Conservation (phyloP, 2,113 vertebrate species). For the Triplophysa rosa region DNA sequence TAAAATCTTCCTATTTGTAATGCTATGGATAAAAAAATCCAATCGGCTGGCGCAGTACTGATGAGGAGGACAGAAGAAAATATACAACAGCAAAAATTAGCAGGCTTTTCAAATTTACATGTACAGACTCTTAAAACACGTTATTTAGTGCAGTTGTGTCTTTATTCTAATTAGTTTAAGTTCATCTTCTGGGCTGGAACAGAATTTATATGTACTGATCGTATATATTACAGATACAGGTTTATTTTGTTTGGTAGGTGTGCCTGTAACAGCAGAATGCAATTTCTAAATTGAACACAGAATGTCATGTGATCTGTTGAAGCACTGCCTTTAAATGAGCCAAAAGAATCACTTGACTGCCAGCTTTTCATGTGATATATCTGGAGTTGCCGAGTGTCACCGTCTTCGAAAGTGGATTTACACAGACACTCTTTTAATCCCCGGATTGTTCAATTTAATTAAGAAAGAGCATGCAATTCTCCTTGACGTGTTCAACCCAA, state of each 20-base stretch:
- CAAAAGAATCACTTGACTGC: constrained; percentile 19
- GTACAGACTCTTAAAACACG: too few species aligned
- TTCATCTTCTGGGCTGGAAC: not conserved
- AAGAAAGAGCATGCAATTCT: constrained; percentile 24
- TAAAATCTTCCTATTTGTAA: too few species aligned
- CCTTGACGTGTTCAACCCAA: not conserved
- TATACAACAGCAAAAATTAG: too few species aligned
- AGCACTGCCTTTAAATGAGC: constrained; percentile 32
- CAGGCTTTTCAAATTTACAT: too few species aligned
- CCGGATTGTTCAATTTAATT: constrained; percentile 52
- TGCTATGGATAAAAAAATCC: too few species aligned
- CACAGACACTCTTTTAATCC: constrained; percentile 50
- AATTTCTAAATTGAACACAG: constrained; percentile 51
- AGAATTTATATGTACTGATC: not conserved
- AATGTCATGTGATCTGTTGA: constrained; percentile 14
- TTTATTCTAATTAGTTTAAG: constrained; percentile 11
- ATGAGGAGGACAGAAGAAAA: too few species aligned
- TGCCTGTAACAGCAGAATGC: constrained; percentile 31
- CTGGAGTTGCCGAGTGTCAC: constrained; percentile 38
- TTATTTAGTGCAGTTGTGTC: not conserved
- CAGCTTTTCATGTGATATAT: constrained; percentile 36
- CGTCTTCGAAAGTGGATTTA: constrained; percentile 39
- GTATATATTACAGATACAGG: constrained; percentile 20
- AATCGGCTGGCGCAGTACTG: too few species aligned
- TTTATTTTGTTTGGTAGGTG: constrained; percentile 50